Evolutionary conservation across 2,888 invertebrate genomes (phyloP).

Genomic region (Drosophila testacea): DNA sequence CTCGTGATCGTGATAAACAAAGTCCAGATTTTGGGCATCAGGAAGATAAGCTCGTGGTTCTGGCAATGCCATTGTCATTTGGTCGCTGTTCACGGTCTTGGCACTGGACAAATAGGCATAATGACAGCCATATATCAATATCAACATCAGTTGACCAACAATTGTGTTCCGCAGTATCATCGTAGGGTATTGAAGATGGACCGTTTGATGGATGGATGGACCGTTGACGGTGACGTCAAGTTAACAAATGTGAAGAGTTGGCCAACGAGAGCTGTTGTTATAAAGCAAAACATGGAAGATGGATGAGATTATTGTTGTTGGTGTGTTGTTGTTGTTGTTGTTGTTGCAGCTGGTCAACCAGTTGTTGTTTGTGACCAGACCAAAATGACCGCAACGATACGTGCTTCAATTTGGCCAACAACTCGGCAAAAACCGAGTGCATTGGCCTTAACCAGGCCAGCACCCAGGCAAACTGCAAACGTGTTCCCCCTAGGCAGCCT

Average conservation of each 20-base stretch:
- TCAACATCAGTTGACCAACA: slow-evolving; percentile 45
- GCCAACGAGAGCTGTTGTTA: slow-evolving; percentile 55
- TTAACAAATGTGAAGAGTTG: slow-evolving; percentile 68
- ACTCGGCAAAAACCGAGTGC: slow-evolving; percentile 34
- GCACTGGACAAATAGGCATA: slow-evolving; percentile 49
- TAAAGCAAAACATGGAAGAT: slow-evolving; percentile 51
- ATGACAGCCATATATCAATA: slow-evolving; percentile 56
- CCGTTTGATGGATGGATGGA: slow-evolving; percentile 21
- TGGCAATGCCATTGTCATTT: slow-evolving; percentile 67
- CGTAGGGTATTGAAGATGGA: background rate
- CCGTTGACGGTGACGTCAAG: slow-evolving; percentile 57
- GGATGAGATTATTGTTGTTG: slow-evolving; percentile 42
- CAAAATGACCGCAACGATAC: slow-evolving; percentile 58
- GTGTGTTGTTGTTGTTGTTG: slow-evolving; percentile 15
- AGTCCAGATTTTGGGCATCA: slow-evolving; percentile 87
- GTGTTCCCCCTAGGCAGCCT: slow-evolving; percentile 47
- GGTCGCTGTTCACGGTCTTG: slow-evolving; percentile 69
- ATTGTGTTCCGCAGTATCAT: slow-evolving; percentile 81
- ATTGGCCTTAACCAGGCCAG: slow-evolving; percentile 42
- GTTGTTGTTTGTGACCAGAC: slow-evolving; percentile 49
- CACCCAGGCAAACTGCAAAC: slow-evolving; percentile 59
- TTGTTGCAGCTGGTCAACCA: slow-evolving; percentile 48
- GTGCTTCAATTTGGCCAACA: slow-evolving; percentile 57
- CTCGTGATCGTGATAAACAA: slow-evolving; percentile 94
- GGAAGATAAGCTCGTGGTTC: slow-evolving; percentile 84